Conservation (phyloP, 2,888 invertebrate species). For the Allolobophora icterica region DNA sequence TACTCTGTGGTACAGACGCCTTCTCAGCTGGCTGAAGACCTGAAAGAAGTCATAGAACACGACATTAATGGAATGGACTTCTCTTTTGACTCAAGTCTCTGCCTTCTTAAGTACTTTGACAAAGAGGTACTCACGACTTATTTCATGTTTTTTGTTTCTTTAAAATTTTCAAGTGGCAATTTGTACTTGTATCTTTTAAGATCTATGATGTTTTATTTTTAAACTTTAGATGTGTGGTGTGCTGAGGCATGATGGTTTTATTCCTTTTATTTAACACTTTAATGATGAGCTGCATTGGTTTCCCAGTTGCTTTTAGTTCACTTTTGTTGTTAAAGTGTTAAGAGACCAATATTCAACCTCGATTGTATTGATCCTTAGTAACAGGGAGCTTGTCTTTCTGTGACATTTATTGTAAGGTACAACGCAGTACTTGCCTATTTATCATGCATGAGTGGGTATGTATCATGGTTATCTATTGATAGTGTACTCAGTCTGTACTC, state of each 20-base stretch:
- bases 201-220: background rate
- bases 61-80: slow-evolving; percentile 67
- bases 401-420: no score
- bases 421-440: no score
- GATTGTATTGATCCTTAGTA: no score
- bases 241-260: background rate
- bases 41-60: slow-evolving; percentile 85
- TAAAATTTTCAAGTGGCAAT: background rate
- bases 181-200: background rate
- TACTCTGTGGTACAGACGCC: slow-evolving; percentile 70
- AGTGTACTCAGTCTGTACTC: no score
- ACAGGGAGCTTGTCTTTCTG: no score
- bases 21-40: slow-evolving; percentile 79
- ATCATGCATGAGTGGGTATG: no score
- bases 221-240: background rate
- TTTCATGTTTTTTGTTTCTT: background rate
- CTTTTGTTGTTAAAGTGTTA: no score
- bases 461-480: no score
- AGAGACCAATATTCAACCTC: no score
- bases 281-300: no score
- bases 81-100: slow-evolving; percentile 25
- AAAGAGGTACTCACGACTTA: background rate
- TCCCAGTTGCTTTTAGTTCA: no score
- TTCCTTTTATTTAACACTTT: no score
- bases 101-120: background rate